phyloP scores from a whole-genome alignment of 2,797 vertebrate genomes.

The Diceros bicornis region DNA sequence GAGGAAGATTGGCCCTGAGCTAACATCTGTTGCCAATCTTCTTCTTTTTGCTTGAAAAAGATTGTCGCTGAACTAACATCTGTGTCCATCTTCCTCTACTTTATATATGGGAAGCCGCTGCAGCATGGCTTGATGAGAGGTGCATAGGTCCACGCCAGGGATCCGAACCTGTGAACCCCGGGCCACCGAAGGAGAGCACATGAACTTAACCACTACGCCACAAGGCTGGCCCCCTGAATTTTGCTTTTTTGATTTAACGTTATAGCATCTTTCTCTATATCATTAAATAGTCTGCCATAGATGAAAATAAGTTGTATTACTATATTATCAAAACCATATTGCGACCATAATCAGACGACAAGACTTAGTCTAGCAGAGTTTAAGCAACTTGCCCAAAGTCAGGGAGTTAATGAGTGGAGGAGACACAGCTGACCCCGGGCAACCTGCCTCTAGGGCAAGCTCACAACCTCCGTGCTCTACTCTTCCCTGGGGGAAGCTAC shows the following conservation, averaged over 20 bases:
- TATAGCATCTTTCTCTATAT: not conserved
- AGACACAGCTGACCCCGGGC: rapidly evolving
- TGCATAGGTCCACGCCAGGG: no score
- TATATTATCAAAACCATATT: not conserved
- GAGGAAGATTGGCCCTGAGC: no score
- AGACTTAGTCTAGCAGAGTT: not conserved
- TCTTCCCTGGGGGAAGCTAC: not conserved
- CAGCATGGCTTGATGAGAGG: no score
- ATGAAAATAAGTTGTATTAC: not conserved
- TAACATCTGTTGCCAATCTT: no score
- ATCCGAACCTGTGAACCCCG: no score
- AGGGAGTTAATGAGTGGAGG: not conserved
- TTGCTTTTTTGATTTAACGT: not conserved
- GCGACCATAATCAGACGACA: not conserved
- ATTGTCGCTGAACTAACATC: no score
- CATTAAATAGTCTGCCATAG: not conserved
- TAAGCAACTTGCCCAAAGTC: not conserved
- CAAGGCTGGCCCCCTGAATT: not conserved
- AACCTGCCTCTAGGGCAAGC: not conserved
- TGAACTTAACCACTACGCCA: no score
- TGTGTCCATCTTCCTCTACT: no score
- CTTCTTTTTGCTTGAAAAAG: no score
- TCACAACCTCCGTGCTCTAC: not conserved
- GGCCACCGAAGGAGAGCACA: no score
- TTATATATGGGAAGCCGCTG: no score